Conservation (phyloP, 2,797 vertebrate genomes). For the Craterocephalus amniculus region DNA sequence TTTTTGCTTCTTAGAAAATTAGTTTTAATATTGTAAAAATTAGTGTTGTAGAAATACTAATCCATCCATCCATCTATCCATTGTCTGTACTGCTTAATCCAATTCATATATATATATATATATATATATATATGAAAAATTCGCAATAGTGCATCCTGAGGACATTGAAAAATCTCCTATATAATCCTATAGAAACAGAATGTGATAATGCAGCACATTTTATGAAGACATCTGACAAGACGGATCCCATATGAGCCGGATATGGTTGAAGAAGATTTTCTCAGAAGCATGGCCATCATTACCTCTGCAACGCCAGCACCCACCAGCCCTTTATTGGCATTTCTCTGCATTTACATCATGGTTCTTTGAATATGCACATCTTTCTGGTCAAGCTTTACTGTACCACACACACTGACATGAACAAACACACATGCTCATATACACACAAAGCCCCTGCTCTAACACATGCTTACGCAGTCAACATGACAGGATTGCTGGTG, state of each 20-base stretch:
- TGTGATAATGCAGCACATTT: neutral
- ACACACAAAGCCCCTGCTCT: neutral
- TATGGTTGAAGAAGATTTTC: neutral
- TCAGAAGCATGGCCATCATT: neutral
- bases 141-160: no score
- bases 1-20: no score
- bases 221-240: neutral
- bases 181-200: neutral
- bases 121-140: no score
- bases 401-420: conserved; percentile 17
- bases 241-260: neutral
- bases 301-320: neutral
- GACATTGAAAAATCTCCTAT: neutral
- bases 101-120: no score
- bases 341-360: conserved; percentile 46
- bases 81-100: no score
- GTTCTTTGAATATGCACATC: conserved; percentile 24
- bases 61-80: no score
- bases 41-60: no score
- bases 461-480: conserved; percentile 43
- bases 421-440: conserved; percentile 9
- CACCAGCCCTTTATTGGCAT: neutral
- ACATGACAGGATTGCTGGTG: conserved; percentile 60
- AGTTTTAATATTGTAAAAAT: no score
- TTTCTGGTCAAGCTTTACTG: conserved; percentile 41